Evolutionary conservation across 35 echinoderm and acorn worm genomes (phyloP).

Genomic region (Ophioderma brevispina): DNA sequence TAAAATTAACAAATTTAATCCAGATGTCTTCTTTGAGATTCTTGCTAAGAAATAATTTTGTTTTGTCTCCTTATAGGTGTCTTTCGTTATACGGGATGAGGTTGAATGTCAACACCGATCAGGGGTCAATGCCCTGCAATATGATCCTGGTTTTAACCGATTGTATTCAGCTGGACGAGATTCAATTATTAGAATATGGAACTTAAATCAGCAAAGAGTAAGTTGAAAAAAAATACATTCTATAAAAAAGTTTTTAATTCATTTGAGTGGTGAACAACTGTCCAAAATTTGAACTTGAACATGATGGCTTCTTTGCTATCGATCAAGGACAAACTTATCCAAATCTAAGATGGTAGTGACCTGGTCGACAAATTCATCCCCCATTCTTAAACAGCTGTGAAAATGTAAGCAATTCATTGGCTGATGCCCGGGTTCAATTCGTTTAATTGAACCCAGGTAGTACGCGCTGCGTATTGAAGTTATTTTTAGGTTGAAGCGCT

Average conservation of each 20-base stretch:
- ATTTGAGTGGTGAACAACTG: background rate
- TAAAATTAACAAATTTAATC: background rate
- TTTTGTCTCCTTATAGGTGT: constrained; percentile 88
- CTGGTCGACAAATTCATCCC: too few species aligned
- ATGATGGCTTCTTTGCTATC: constrained; percentile 4
- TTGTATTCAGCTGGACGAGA: constrained; percentile 94
- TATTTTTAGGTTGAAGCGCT: too few species aligned
- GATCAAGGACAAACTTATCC: too few species aligned
- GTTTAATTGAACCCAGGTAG: too few species aligned
- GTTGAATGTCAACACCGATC: constrained; percentile 89
- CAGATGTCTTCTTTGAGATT: too few species aligned
- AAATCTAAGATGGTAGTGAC: too few species aligned
- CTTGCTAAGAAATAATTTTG: background rate
- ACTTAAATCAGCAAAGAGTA: constrained; percentile 66
- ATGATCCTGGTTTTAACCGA: constrained; percentile 79
- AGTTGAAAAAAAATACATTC: background rate
- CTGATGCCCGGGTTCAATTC: too few species aligned
- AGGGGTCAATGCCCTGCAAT: constrained; percentile 93
- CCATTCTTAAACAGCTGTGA: too few species aligned
- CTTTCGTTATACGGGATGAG: constrained; percentile 95
- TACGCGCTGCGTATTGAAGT: too few species aligned
- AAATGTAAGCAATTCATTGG: too few species aligned
- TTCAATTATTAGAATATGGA: constrained; percentile 99
- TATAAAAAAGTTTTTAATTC: background rate
- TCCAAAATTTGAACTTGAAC: background rate